These are phyloP conservation scores for Poeciliopsis retropinna DNA, from an alignment of 2,113 vertebrate species.

Conservation along the genomic window DNA sequence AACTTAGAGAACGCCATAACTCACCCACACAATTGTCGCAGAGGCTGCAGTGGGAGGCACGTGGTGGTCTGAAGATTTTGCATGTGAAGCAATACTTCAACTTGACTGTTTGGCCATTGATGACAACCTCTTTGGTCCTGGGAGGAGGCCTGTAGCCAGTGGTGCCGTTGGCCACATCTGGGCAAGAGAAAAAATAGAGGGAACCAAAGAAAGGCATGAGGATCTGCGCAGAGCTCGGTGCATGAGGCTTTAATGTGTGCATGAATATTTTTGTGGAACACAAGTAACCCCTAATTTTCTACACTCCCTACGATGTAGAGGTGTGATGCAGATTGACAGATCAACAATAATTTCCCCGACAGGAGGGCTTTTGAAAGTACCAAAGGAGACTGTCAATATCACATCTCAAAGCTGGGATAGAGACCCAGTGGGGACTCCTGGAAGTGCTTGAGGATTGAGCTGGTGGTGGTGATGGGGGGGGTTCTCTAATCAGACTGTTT, in stretches of 20 bases:
- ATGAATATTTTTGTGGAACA: not conserved
- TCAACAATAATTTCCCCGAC: not conserved
- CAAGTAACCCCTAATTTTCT: not conserved
- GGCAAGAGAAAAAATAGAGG: slow-evolving; percentile 20
- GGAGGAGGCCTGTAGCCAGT: slow-evolving; percentile 95
- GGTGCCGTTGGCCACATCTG: slow-evolving; percentile 93
- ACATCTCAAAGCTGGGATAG: not conserved
- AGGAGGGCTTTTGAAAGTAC: not conserved
- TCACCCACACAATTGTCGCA: slow-evolving; percentile 99
- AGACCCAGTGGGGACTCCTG: too few relatives aligned
- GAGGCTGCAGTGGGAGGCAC: slow-evolving; percentile 98
- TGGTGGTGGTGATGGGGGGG: too few relatives aligned
- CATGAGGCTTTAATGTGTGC: not conserved
- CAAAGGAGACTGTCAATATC: not conserved
- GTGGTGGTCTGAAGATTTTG: slow-evolving; percentile 97
- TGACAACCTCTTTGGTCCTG: slow-evolving; percentile 94
- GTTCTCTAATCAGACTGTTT: not conserved
- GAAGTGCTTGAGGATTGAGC: not conserved
- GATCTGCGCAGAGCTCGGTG: not conserved
- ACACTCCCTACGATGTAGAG: not conserved
- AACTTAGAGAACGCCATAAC: slow-evolving; percentile 21
- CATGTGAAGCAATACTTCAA: slow-evolving; percentile 99
- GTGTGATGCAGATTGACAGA: not conserved
- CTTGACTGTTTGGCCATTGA: slow-evolving; percentile 97
- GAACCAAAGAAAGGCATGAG: not conserved